Percentiles rank a stretch among this genome's conserved stretches.
phyloP scores from a whole-genome alignment of 2,113 vertebrate genomes.

The Aldabrachelys gigantea region DNA sequence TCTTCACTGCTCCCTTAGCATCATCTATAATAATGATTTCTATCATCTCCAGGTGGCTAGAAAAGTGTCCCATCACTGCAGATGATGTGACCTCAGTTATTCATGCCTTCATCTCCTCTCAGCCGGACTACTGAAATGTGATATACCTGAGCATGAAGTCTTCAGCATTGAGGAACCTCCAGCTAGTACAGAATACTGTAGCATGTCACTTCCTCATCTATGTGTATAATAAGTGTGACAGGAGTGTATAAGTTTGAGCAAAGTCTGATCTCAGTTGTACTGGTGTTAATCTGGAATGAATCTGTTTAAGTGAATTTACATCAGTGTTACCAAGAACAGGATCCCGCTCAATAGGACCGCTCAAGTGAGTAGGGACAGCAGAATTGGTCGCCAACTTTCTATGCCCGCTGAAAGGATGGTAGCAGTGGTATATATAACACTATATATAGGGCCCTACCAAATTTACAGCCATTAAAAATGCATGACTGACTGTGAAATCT shows the following conservation, averaged over 20 bases:
- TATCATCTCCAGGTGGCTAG: no score
- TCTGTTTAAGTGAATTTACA: not conserved
- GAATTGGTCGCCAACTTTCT: not conserved
- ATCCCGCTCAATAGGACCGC: not conserved
- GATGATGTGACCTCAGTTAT: no score
- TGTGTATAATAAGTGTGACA: not conserved
- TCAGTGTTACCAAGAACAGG: not conserved
- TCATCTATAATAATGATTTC: no score
- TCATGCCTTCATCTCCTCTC: no score
- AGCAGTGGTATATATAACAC: not conserved
- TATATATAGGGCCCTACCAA: not conserved
- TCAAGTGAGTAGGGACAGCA: not conserved
- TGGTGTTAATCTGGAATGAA: not conserved
- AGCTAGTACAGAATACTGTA: no score
- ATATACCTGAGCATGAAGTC: no score
- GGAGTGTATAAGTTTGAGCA: rapidly evolving
- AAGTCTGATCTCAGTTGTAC: not conserved
- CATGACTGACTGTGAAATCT: no score
- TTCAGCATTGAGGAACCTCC: no score
- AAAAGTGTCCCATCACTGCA: no score
- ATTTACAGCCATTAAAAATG: no score
- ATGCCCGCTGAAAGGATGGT: not conserved
- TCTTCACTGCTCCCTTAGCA: no score
- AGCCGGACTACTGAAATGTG: no score
- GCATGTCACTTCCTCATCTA: not conserved